Evolutionary conservation across 2,113 vertebrate species (phyloP), one percentile per base, ranked within the genome.

Genomic region (Grammomys dolichurus): DNA sequence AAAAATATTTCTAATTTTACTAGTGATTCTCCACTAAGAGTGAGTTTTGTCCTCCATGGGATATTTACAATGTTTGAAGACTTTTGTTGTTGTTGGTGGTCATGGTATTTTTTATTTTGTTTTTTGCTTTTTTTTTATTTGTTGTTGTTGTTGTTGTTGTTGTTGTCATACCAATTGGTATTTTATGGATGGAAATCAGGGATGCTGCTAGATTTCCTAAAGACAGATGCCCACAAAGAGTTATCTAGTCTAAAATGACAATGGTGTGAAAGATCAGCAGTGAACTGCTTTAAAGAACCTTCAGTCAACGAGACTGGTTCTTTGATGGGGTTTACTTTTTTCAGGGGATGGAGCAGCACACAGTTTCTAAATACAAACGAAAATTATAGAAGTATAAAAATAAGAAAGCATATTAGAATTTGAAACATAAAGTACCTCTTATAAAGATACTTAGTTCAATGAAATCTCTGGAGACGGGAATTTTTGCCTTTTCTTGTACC

Each of bases 401-500:
- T 76, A 54, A 72, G 13, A 72, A 92, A 88, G 60, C 46, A 58
- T 78, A 75, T 56, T 94, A 51, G 26, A 76, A 93, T 89, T 91
- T 91, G 6, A 58, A 93, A 60, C 84, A 78, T 36, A 58, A 90
- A 88, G 80, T 10, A 28, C 58, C 80, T 88, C n/a, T 63, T 94
- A 28, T 70, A 87, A 92, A 92, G 12, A 31, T 69, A 14, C 7
- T 48, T 48, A 80, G 93, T 91, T 93, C 72, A 20, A 3, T 90
- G 20, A 84, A 80, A 92, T 90, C 28, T 77, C 77, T 16, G 22
- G 6, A 67, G 9, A 40, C 31, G 76, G 70, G 70, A 77, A 89
- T 3, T 8, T 81, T 36, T 93, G 11, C 22, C 33, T 93, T 33
- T 86, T 78, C 19, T 95, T 51, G 40, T 80, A 73, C 72, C 56